Conservation (phyloP, 2,797 vertebrate genomes). For the Eulemur coronatus region DNA sequence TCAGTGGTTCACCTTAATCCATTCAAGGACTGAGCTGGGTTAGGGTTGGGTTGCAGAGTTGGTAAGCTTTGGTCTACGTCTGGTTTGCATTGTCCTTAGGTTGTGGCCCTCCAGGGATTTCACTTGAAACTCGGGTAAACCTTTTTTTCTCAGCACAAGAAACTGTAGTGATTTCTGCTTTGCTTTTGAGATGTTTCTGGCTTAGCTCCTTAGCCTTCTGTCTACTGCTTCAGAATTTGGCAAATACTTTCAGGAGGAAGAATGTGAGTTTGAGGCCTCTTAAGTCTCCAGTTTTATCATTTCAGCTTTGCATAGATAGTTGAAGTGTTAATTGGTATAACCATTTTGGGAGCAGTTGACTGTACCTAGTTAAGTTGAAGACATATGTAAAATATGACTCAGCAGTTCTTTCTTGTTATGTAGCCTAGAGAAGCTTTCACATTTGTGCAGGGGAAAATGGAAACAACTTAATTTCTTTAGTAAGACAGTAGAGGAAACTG, state of each 20-base stretch:
- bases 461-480: not conserved
- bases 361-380: not conserved
- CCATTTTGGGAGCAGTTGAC: not conserved
- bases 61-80: not conserved
- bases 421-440: not conserved
- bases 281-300: not conserved
- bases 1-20: not conserved
- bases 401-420: not conserved
- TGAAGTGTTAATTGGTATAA: not conserved
- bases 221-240: not conserved
- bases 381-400: not conserved
- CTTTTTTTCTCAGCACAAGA: not conserved
- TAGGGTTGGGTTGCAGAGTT: not conserved
- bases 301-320: not conserved
- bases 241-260: not conserved
- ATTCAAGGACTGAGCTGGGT: not conserved
- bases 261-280: not conserved
- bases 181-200: not conserved
- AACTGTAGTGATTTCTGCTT: not conserved
- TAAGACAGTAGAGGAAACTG: not conserved
- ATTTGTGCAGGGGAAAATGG: not conserved
- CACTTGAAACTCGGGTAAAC: not conserved
- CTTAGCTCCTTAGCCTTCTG: not conserved
- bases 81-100: not conserved
- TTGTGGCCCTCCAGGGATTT: not conserved